Evolutionary conservation across 2,113 vertebrate genomes (phyloP), one percentile per base, ranked within the genome.

Genomic region (Ammodytes dubius): DNA sequence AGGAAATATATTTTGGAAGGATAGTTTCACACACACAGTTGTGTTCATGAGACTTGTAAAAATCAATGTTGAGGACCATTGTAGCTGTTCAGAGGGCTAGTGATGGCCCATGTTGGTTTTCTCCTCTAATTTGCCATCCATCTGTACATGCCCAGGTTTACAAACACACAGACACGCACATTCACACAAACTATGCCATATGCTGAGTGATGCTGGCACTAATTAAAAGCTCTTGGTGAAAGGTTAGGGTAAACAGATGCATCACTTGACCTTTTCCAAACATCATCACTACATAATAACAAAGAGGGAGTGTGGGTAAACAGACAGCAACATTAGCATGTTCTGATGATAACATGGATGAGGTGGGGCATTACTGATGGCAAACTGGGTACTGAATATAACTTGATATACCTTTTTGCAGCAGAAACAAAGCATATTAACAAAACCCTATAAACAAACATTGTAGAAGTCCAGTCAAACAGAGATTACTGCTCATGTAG

Each of bases 161-260:
- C 56, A 65, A 14, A 74, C n/a, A 59, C 63, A 58, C 47, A 64
- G 49, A 52, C 37, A 74, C 71, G 19, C 61, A 66, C 63, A 70
- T 66, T 72, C 27, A 70, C 76, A 69, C 60, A 61, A 53, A 59
- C 50, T 9, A 9, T 37, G 49, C 85, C 86, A 90, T 87, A 80
- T 92, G 81, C 63, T 79, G 71, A 65, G 61, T 84, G 83, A 82
- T 80, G 60, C 71, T 81, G 74, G 76, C 67, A 13, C 76, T 86
- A 90, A 91, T 91, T 88, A 90, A 88, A 87, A 88, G 67, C 76
- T 75, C 75, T 89, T 67, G 70, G 87, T 74, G 54, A 89, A 93
- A 89, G 88, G 88, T 91, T 81, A 79, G 61, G 64, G 12, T 39
- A 78, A 83, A 71, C 81, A 85, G 86, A 82, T 86, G 84, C 83